Evolutionary conservation across 92 coral and sea anemone genomes (phyloP), one percentile per base, ranked within the genome.

Genomic region (Muricea muricata): DNA sequence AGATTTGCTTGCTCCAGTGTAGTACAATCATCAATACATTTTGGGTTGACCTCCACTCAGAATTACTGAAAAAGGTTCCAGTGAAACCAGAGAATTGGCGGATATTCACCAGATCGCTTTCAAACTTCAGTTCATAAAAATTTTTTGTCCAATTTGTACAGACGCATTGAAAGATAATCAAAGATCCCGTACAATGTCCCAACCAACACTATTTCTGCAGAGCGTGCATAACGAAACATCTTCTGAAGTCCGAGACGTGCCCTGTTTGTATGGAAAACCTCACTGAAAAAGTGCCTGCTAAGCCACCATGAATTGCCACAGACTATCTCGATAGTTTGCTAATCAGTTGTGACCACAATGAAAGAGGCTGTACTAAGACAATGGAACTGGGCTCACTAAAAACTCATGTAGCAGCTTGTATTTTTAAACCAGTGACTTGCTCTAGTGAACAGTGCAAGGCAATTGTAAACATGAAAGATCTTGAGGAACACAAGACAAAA

Each of bases 111-210:
- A 31, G 75, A 31, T 31, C 47, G 75, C 17, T 69, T 69, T n/a
- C 39, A 33, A 34, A 69, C 75, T 33, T 10, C 23, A 21, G 28
- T 69, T 1, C 17, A 69, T 15, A 33, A 21, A 5, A 69, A 69
- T 69, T 69, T 69, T 31, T 37, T 69, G 63, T 55, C 25, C 30
- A 55, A 55, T 55, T 69, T 69, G 75, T 34, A 33, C 34, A 17
- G 34, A 69, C 48, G 75, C 39, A 21, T 69, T 69, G 75, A 69
- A 39, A 69, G 75, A 69, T 9, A 21, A 34, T 69, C 52, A 69
- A 39, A 69, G 75, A 69, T 9, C 75, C 75, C 14, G 75, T 69
- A 10, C 48, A 33, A 42, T 69, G 75, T 15, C 47, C 35, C 3
- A 69, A 69, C 52, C 75, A 69, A 69, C 75, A 69, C 52, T 69